Conservation (phyloP, 1,140 invertebrate genomes). For the roundworm (Caenorhabditis elegans) region DNA sequence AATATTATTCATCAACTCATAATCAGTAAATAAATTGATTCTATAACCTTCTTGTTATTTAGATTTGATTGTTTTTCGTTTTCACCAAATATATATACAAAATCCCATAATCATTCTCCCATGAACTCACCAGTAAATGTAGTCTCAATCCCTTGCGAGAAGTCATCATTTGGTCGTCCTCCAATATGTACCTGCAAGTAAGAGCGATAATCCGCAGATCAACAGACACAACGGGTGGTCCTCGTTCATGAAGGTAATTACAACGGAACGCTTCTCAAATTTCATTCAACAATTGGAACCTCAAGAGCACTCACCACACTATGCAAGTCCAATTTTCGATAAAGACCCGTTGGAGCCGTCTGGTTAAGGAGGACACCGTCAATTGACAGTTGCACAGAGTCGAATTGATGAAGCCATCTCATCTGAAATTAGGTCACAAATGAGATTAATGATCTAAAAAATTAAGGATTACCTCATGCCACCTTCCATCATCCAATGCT, state of each 20-base stretch:
- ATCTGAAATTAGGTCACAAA: conserved; percentile 54
- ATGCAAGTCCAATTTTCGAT: conserved; percentile 62
- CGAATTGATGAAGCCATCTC: conserved; percentile 65
- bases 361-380: conserved; percentile 60
- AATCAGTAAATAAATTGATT: too few relatives aligned
- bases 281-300: conserved; percentile 6
- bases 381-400: conserved; percentile 60
- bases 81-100: too few relatives aligned
- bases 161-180: conserved; percentile 59
- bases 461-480: not conserved
- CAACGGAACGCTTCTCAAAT: conserved; percentile 15
- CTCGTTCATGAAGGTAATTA: conserved; percentile 5
- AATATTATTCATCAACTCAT: too few relatives aligned
- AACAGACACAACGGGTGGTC: conserved; percentile 4
- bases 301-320: conserved; percentile 38
- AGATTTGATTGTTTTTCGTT: too few relatives aligned
- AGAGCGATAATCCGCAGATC: not conserved
- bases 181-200: conserved; percentile 61
- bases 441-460: too few relatives aligned
- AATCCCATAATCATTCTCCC: not conserved
- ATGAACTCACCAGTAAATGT: conserved; percentile 44
- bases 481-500: conserved; percentile 59
- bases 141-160: conserved; percentile 57
- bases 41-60: too few relatives aligned
- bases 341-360: conserved; percentile 59